These are phyloP conservation scores for Polyodon spathula DNA, from an alignment of 2,113 vertebrate genomes.

Conservation along the genomic window DNA sequence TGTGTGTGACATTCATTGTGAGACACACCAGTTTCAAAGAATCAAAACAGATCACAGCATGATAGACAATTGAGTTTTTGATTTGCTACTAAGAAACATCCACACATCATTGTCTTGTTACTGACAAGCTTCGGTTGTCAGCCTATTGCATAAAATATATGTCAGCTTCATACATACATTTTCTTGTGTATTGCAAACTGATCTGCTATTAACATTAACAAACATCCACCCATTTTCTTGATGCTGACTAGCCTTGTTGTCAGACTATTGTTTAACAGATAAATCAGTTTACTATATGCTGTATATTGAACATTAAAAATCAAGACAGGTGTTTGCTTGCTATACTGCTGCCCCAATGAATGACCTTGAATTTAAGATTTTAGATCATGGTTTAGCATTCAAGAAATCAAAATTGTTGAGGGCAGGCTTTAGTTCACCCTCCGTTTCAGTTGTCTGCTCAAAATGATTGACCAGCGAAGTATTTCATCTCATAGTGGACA, in stretches of 20 bases:
- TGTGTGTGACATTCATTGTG: too few relatives aligned
- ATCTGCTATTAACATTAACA: neutral
- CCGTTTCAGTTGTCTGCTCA: slow-evolving; percentile 16
- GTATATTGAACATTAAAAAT: neutral
- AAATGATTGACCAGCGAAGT: slow-evolving; percentile 27
- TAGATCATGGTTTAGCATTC: slow-evolving; percentile 8
- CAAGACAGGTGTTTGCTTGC: neutral
- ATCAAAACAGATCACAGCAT: too few relatives aligned
- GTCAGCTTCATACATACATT: neutral
- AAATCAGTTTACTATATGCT: neutral
- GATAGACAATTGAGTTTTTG: too few relatives aligned
- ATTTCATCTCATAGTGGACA: slow-evolving; percentile 31
- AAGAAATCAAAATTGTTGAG: slow-evolving; percentile 20
- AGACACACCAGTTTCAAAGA: too few relatives aligned
- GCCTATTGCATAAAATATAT: neutral
- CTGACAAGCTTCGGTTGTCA: neutral
- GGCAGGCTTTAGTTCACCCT: slow-evolving; percentile 21
- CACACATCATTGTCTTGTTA: neutral
- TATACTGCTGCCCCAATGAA: slow-evolving; percentile 1
- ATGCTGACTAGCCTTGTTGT: neutral
- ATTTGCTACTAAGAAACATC: too few relatives aligned
- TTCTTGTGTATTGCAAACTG: neutral
- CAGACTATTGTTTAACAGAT: neutral
- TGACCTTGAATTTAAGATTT: slow-evolving; percentile 23
- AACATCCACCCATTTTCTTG: neutral